Base-by-base conservation (phyloP, 2,113 vertebrate genomes). In the Pseudois nayaur region DNA sequence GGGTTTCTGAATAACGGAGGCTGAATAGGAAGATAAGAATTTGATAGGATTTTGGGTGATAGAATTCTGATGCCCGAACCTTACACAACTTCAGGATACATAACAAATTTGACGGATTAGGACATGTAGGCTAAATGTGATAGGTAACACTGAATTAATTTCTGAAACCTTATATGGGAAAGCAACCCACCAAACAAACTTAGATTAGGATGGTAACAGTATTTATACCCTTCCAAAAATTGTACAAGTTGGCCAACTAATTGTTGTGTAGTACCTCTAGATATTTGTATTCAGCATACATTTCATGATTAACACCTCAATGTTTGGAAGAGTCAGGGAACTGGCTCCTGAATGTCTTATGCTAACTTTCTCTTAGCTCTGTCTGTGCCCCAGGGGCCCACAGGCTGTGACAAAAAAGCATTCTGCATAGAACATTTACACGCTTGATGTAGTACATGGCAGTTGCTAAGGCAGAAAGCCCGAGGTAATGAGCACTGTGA, bases 401-500 rank as follows among this genome's bases (percentile, higher is more conserved):
- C 98, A 98, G 54, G 11, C 98, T 98, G 98, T 98, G 98, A 98
- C 94, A 85, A 95, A 95, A 74, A 97, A 98, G 97, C 98, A 98
- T 98, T 97, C 98, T 98, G 98, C 96, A 60, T 71, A 97, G 98
- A 98, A 96, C 98, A 97, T 99, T 99, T 99, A 98, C 99, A 99
- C 98, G 98, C 98, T 98, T 99, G 99, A 98, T 99, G 98, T 92
- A 98, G 98, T 97, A 96, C 97, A 98, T 98, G 96, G 98, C 98
- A 99, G 99, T 98, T 99, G 98, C 98, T 98, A 99, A 98, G 98
- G 99, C 99, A 99, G 99, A 98, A 98, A 99, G 99, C 99, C 99
- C 99, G 99, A 99, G 99, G 98, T 99, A 99, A 99, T 99, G 99
- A 99, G 99, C 98, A 98, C 96, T 89, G 97, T 98, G 99, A 99